phyloP scores from a whole-genome alignment of 2,888 invertebrate genomes.

The Ochropleura plecta region DNA sequence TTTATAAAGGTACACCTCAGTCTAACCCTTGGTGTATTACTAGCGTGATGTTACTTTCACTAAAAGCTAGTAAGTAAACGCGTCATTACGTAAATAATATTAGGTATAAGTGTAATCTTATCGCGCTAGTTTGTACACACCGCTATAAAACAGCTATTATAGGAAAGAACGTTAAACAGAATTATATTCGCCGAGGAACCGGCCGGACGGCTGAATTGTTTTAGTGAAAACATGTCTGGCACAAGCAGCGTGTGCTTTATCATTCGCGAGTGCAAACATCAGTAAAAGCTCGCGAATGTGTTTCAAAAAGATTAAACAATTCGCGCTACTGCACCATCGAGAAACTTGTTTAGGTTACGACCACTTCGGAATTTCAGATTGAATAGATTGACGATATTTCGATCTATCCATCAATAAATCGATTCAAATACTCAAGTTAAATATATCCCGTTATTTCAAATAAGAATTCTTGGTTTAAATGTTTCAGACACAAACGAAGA shows the following conservation, averaged over 20 bases:
- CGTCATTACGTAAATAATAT: constrained; percentile 40
- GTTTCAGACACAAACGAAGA: neutral
- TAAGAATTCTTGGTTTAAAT: constrained; percentile 10
- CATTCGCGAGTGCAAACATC: constrained; percentile 82
- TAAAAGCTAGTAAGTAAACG: constrained; percentile 18
- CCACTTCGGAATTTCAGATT: constrained; percentile 59
- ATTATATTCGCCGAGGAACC: constrained; percentile 67
- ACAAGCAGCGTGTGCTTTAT: constrained; percentile 80
- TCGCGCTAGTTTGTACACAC: constrained; percentile 30
- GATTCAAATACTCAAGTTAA: constrained; percentile 40
- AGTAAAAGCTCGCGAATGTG: constrained; percentile 76
- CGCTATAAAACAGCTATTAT: constrained; percentile 58
- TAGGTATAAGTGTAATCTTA: constrained; percentile 49
- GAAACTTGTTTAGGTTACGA: constrained; percentile 67
- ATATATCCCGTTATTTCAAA: constrained; percentile 14
- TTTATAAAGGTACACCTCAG: too few species aligned
- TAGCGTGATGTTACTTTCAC: constrained; percentile 24
- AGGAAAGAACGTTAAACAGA: constrained; percentile 69
- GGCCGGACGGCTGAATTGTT: constrained; percentile 71
- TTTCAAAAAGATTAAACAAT: constrained; percentile 78
- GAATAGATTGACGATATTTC: constrained; percentile 54
- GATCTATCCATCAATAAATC: constrained; percentile 46
- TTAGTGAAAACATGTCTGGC: constrained; percentile 78
- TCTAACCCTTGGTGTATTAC: too few species aligned
- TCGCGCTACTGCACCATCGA: constrained; percentile 67